Base-by-base conservation (phyloP, 2,797 vertebrate genomes). In the Arnoldichthys spilopterus region DNA sequence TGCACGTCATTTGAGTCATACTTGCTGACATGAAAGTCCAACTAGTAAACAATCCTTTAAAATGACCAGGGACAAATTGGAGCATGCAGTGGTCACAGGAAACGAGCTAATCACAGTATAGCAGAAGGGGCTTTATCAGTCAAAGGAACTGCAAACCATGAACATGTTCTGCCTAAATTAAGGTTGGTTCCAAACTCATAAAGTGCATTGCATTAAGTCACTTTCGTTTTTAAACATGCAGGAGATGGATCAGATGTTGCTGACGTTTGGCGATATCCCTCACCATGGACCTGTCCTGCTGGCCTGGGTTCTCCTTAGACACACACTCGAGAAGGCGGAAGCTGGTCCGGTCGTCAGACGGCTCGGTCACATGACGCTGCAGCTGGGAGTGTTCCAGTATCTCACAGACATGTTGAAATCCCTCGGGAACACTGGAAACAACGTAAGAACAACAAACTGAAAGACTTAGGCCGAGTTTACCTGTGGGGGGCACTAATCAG, bases 281-380 rank as follows among this genome's bases (percentile, higher is more conserved):
- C 97, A 99, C 84, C 97, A 99, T 0, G 95, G 95, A 0, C 95
- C 95, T 0, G 96, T 98, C 82, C 94, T 99, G 82, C 87, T 99
- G 90, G 95, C 96, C 22, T 99, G 98, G 98, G 97, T 97, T 74
- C 93, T 99, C 64, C 92, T 99, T 71, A 95, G 96, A 66, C 96
- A 99, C 90, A 98, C 97, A 0, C 86, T 98, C 77, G 94, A 88
- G 84, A 93, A 96, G 0, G 96, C 98, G 0, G 96, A 98, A 83
- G 90, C 95, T 1, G 90, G 91, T 58, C 92, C 88, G 0, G 82
- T 95, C 43, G 89, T 98, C 87, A 92, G 96, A 85, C 96, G 93
- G 74, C 93, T 98, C 82, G 97, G 97, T 45, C 96, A 95, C 87
- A 92, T 91, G 0, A 95, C 96, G 0, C 94, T 99, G 87, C 97